These are phyloP conservation scores for Odontamblyopus rebecca DNA, from an alignment of 2,797 vertebrate genomes.

Conservation along the genomic window DNA sequence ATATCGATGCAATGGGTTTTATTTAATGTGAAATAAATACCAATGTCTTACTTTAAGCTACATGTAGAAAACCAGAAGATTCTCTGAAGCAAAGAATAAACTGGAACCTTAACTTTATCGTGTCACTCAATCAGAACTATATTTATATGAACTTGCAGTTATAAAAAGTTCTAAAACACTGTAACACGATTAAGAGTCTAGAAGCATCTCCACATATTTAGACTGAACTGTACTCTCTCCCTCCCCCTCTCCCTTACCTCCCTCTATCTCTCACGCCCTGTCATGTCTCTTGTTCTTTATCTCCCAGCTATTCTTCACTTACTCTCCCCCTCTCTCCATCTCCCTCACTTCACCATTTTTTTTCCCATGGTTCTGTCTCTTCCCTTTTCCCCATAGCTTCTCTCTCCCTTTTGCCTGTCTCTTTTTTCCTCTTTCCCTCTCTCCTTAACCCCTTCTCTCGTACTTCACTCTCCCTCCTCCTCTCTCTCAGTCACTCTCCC, in stretches of 20 bases:
- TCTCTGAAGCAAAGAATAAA: neutral
- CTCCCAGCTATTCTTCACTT: neutral
- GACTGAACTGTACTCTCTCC: conserved; percentile 38
- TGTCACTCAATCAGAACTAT: neutral
- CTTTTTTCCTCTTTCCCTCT: no score
- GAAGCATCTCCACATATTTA: conserved; percentile 14
- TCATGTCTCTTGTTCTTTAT: neutral
- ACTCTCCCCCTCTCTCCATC: neutral
- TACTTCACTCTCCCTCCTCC: neutral
- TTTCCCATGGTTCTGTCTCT: neutral
- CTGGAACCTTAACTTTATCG: neutral
- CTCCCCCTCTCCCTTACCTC: neutral
- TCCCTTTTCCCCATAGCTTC: neutral
- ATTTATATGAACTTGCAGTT: neutral
- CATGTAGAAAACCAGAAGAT: neutral
- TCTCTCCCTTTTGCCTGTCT: no score
- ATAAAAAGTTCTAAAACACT: neutral
- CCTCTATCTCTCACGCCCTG: neutral
- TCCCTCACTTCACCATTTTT: neutral
- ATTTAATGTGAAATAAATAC: no score
- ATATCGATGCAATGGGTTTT: no score
- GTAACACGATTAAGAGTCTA: neutral
- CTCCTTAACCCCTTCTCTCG: no score
- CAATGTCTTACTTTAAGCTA: no score
- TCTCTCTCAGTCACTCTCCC: neutral